Evolutionary conservation across 2,888 invertebrate genomes (phyloP), one percentile per base, ranked within the genome.

Genomic region (Archips crataeganus): DNA sequence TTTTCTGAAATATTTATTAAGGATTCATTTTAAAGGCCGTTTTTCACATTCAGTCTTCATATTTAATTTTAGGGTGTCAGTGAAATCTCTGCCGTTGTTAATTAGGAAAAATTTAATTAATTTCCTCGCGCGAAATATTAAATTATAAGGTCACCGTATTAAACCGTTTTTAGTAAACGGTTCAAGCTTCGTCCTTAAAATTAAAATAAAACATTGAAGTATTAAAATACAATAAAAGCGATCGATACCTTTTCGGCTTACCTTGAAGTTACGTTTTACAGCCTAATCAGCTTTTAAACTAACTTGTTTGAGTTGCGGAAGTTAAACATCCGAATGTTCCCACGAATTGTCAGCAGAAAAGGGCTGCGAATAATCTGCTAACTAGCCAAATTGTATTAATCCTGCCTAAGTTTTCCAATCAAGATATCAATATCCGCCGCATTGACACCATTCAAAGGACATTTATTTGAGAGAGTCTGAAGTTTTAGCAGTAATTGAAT

Each of bases 401-500:
- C 10, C 23, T 47, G 36, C n/a, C 51, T 51, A 72, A 72, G 54
- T 67, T 72, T 67, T 45, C 54, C 67, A 62, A 67, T 71, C 66
- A 51, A 51, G 42, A 23, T 67, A 72, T 67, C 71, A 47, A 67
- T 72, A 72, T 67, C 62, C 67, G 45, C 54, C 54, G 63, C 60
- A 49, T 54, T 67, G 62, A 59, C 68, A 49, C 63, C 57, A 39
- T 59, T 54, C 60, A 71, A 42, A 51, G 59, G 63, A 32, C 62
- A 47, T 36, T 73, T 63, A 49, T 71, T 67, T 9, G 62, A 62
- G 15, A 39, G 15, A 39, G n/a, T 54, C 66, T 57, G 11, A 63
- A 73, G 68, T 73, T 68, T 73, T 54, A 45, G 51, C 61, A 11
- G 57, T 57, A 68, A 68, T 59, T 68, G 57, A 68, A 63, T 68